Evolutionary conservation across 1,140 invertebrate species (phyloP), one percentile per base, ranked within the genome.

Genomic region (Coenobita brevimanus): DNA sequence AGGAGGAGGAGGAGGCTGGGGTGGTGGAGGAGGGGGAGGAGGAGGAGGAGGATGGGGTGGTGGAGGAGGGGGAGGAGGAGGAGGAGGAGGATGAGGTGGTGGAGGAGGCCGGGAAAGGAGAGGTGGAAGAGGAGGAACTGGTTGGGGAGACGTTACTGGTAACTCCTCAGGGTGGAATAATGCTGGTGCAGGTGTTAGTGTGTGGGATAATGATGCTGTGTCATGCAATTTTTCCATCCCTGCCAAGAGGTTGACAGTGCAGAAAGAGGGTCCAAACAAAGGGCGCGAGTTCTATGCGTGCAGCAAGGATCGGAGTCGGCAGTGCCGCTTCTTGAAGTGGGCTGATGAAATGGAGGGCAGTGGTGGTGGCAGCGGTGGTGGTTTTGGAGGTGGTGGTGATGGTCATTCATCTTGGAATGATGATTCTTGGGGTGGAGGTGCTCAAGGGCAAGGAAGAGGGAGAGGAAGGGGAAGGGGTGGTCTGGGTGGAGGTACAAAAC

Each of bases 271-370:
- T 0, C 94, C 96, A 2, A 99, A 98, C 92, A 96, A 96, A 92
- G 97, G 97, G 0, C 93, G 96, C 64, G 92, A 93, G 67, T 99
- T 98, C 93, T 97, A 95, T 91, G 93, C 92, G 0, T 99, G 98
- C 91, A 91, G 95, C 0, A 96, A 97, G 92, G 94, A 94, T 6
- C 64, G 89, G 3, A 69, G 80, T 17, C 89, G 93, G 85, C 91
- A 94, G 6, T 98, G 97, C 92, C 95, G 94, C 17, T 98, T 98
- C 92, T 98, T 98, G 91, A 93, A 97, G 92, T 99, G 97, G 97
- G 95, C 94, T 0, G 96, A 97, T 92, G 95, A 95, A 46, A 6
- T 78, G n/a, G 24, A 38, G 3, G 73, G 67, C 1, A 17, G 73
- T 38, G 80, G 50, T 15, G 10, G 30, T 24, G 67, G 67, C 3